Evolutionary conservation across 1,140 invertebrate species (phyloP).

Genomic region (Lasaia peninsularis): DNA sequence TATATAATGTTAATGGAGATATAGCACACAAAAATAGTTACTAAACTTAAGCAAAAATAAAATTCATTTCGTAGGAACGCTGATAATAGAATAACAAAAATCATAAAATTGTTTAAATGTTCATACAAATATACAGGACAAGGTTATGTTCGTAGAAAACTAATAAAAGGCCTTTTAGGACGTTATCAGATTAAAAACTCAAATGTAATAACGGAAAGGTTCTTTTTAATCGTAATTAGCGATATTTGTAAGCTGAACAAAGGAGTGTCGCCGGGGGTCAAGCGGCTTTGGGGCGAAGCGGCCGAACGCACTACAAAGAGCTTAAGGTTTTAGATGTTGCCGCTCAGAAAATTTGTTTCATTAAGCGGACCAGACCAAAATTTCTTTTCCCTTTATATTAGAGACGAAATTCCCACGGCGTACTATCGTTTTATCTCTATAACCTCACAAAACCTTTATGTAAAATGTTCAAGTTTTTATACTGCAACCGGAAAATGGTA

Average conservation of each 20-base stretch:
- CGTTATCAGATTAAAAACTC: slow-evolving; percentile 26
- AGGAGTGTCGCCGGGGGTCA: slow-evolving; percentile 53
- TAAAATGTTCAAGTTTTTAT: slow-evolving; percentile 6
- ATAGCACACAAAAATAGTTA: too few relatives aligned
- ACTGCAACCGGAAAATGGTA: slow-evolving; percentile 1
- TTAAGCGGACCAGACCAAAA: slow-evolving; percentile 60
- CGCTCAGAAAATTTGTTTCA: slow-evolving; percentile 71
- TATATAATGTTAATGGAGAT: too few relatives aligned
- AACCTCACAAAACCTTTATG: slow-evolving; percentile 7
- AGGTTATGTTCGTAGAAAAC: neutral
- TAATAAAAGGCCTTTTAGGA: neutral
- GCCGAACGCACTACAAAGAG: slow-evolving; percentile 61
- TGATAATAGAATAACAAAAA: too few relatives aligned
- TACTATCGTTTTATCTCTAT: slow-evolving; percentile 31
- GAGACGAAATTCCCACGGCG: slow-evolving; percentile 47
- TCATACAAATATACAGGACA: too few relatives aligned
- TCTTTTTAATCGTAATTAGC: slow-evolving; percentile 70
- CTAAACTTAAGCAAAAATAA: too few relatives aligned
- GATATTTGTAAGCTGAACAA: slow-evolving; percentile 65
- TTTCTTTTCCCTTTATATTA: slow-evolving; percentile 55
- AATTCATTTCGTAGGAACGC: too few relatives aligned
- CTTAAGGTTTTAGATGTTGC: slow-evolving; percentile 70
- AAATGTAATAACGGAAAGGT: slow-evolving; percentile 33
- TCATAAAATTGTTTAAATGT: too few relatives aligned
- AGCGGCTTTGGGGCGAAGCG: slow-evolving; percentile 55